Conservation (phyloP, 2,113 vertebrate species). For the Nymphicus hollandicus region DNA sequence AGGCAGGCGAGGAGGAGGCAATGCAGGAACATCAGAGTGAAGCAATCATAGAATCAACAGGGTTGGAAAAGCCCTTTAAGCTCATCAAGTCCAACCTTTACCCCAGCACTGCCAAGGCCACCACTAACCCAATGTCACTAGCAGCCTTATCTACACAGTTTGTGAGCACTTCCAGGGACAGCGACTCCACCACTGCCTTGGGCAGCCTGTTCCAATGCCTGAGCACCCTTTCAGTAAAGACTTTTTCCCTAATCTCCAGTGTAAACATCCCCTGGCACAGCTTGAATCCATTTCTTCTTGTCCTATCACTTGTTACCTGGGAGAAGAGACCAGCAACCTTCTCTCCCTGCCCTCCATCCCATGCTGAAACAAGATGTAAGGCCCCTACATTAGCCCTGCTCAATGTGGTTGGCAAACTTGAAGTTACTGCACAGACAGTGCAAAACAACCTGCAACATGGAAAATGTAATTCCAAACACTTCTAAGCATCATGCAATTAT, state of each 20-base stretch:
- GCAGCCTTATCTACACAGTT: not conserved
- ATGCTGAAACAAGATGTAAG: rapidly evolving
- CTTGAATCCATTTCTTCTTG: not conserved
- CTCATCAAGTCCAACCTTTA: not conserved
- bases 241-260: not conserved
- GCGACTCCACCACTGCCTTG: not conserved
- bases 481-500: not conserved
- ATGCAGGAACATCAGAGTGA: not conserved
- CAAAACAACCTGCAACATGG: not conserved
- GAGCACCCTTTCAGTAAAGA: not conserved
- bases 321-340: not conserved
- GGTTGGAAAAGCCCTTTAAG: not conserved
- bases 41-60: not conserved
- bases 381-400: too few species aligned
- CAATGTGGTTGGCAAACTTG: rapidly evolving
- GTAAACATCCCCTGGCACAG: not conserved
- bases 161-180: not conserved
- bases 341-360: not conserved
- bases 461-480: not conserved
- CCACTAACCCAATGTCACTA: not conserved
- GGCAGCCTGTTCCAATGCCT: not conserved
- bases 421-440: not conserved
- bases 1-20: not conserved
- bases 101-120: not conserved
- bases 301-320: not conserved